These are phyloP conservation scores for Agapetus fuscipes DNA, from an alignment of 2,888 invertebrate genomes.

Conservation along the genomic window DNA sequence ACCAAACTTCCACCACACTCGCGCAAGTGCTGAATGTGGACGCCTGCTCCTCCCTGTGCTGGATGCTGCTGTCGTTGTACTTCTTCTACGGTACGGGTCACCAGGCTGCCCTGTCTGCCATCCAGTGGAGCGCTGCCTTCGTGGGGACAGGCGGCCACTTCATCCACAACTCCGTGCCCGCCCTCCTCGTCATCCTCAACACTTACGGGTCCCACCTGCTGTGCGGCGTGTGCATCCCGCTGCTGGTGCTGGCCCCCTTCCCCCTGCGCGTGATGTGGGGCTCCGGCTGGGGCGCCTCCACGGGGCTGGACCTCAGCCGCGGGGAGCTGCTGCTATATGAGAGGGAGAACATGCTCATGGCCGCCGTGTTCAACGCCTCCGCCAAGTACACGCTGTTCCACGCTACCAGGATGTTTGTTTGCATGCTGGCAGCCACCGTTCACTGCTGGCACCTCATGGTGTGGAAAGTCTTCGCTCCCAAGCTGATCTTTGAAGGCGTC, in stretches of 20 bases:
- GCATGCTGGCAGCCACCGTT: conserved; percentile 77
- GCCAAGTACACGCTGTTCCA: conserved; percentile 55
- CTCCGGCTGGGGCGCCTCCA: conserved; percentile 1
- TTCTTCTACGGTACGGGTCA: conserved; percentile 91
- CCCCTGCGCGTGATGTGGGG: conserved; percentile 48
- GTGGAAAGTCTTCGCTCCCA: conserved; percentile 98
- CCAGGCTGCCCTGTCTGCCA: conserved; percentile 83
- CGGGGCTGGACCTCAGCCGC: conserved; percentile 35
- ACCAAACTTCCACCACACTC: conserved; percentile 38
- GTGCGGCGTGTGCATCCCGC: conserved; percentile 52
- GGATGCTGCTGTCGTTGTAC: conserved; percentile 69
- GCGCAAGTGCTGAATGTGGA: conserved; percentile 43
- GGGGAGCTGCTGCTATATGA: conserved; percentile 58
- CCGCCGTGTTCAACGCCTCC: conserved; percentile 46
- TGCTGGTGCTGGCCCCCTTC: conserved; percentile 59
- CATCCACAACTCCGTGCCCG: conserved; percentile 47
- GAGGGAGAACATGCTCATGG: conserved; percentile 43
- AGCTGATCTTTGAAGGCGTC: conserved; percentile 81
- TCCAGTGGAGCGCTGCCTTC: conserved; percentile 93
- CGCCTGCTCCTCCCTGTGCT: conserved; percentile 51
- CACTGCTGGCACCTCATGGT: conserved; percentile 97
- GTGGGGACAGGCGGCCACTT: conserved; percentile 57
- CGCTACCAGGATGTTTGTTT: conserved; percentile 60
- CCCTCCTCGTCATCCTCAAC: conserved; percentile 61
- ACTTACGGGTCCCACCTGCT: conserved; percentile 70